Evolutionary conservation across 2,797 vertebrate species (phyloP).

Genomic region (Chelidonichthys spinosus): DNA sequence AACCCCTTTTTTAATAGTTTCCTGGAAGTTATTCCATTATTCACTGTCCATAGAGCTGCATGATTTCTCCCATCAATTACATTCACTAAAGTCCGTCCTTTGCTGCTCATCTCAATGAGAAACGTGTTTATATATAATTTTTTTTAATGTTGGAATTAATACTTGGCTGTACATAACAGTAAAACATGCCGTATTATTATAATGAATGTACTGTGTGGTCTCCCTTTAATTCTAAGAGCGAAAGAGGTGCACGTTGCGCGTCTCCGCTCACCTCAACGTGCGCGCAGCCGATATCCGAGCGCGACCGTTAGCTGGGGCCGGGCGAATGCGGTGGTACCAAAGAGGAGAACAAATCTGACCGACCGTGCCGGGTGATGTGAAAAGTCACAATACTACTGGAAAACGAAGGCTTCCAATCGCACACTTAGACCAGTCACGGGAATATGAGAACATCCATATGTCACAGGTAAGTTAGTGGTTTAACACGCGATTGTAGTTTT

Average conservation of each 20-base stretch:
- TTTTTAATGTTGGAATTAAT: neutral
- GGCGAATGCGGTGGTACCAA: conserved; percentile 80
- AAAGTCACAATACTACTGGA: conserved; percentile 64
- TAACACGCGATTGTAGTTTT: neutral
- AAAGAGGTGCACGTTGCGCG: conserved; percentile 45
- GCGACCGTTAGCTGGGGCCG: conserved; percentile 76
- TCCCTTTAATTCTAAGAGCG: conserved; percentile 20
- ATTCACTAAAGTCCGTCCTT: neutral
- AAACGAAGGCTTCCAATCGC: conserved; percentile 7
- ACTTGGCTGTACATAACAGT: neutral
- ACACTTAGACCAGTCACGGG: neutral
- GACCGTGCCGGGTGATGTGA: conserved; percentile 75
- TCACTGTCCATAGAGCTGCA: neutral
- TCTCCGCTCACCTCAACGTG: conserved; percentile 66
- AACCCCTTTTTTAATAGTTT: conserved; percentile 4
- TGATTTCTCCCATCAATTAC: neutral
- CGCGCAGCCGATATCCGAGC: conserved; percentile 71
- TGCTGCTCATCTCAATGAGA: neutral
- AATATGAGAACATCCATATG: conserved; percentile 48
- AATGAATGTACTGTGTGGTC: neutral
- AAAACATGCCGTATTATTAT: neutral
- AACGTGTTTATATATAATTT: neutral
- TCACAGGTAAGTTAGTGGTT: conserved; percentile 53
- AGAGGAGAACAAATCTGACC: conserved; percentile 79
- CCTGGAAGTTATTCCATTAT: conserved; percentile 7